Percentiles rank a stretch among this genome's conserved stretches.
Conservation (phyloP, 2,113 vertebrate species). For the Rhabdomys dilectus region DNA sequence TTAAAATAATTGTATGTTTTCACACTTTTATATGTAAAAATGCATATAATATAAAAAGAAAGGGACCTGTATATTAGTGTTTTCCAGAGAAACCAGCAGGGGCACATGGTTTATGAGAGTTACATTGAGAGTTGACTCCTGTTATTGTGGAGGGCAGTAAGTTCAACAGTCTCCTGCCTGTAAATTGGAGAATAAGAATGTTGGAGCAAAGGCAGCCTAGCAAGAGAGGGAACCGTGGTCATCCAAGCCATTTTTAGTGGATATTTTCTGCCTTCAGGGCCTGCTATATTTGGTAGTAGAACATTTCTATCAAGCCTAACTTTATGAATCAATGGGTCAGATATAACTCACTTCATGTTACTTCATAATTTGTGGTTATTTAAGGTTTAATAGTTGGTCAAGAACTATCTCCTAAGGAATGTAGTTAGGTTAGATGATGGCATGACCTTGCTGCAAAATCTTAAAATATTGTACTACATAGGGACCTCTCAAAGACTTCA, state of each 20-base stretch:
- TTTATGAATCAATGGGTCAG: background rate
- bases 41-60: background rate
- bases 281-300: background rate
- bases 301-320: background rate
- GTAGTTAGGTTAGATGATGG: background rate
- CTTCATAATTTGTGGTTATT: background rate
- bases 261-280: background rate
- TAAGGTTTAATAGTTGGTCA: background rate
- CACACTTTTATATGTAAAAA: background rate
- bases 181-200: background rate
- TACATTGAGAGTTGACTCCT: background rate
- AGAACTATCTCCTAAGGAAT: background rate
- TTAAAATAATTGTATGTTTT: background rate
- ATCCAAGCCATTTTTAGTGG: background rate
- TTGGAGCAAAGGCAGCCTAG: background rate
- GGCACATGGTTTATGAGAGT: background rate
- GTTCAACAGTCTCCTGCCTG: background rate
- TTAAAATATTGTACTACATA: background rate
- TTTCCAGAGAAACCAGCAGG: background rate
- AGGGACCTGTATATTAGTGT: background rate
- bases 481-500: background rate
- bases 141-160: background rate
- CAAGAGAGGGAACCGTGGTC: background rate
- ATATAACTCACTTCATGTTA: background rate
- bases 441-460: background rate